Conservation (phyloP, 2,888 invertebrate species). For the Galeopsomyia nigrocyanea region DNA sequence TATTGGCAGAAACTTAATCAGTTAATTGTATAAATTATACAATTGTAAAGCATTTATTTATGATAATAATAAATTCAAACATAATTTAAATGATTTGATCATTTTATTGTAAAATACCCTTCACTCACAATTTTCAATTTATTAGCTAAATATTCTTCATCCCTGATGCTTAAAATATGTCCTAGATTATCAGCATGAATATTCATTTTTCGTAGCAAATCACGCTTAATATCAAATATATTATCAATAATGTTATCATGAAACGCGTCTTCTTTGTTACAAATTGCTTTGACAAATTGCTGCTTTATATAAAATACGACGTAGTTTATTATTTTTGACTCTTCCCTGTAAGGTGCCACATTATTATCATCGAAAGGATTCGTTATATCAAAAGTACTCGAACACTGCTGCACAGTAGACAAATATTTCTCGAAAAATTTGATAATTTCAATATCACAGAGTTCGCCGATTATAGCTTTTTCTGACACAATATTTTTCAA, state of each 20-base stretch:
- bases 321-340: slow-evolving; percentile 59
- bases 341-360: slow-evolving; percentile 71
- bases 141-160: slow-evolving; percentile 53
- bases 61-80: slow-evolving; percentile 44
- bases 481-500: slow-evolving; percentile 31
- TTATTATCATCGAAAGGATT: slow-evolving; percentile 72
- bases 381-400: slow-evolving; percentile 51
- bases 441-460: not conserved
- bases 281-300: slow-evolving; percentile 15
- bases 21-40: slow-evolving; percentile 40
- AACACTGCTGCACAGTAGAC: slow-evolving; percentile 14
- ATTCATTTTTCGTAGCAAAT: slow-evolving; percentile 47
- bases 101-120: slow-evolving; percentile 36
- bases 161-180: slow-evolving; percentile 51
- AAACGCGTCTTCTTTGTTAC: not conserved
- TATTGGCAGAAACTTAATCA: slow-evolving; percentile 30
- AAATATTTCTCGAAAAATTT: slow-evolving; percentile 35
- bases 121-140: slow-evolving; percentile 52
- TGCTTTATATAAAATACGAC: slow-evolving; percentile 45
- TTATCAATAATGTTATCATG: slow-evolving; percentile 25
- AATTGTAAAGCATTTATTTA: slow-evolving; percentile 47
- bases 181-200: slow-evolving; percentile 49
- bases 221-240: slow-evolving; percentile 45
- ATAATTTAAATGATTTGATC: slow-evolving; percentile 21
- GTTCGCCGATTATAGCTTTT: slow-evolving; percentile 13